phyloP scores from a whole-genome alignment of 92 coral and sea anemone species.

The Heteractis magnifica region DNA sequence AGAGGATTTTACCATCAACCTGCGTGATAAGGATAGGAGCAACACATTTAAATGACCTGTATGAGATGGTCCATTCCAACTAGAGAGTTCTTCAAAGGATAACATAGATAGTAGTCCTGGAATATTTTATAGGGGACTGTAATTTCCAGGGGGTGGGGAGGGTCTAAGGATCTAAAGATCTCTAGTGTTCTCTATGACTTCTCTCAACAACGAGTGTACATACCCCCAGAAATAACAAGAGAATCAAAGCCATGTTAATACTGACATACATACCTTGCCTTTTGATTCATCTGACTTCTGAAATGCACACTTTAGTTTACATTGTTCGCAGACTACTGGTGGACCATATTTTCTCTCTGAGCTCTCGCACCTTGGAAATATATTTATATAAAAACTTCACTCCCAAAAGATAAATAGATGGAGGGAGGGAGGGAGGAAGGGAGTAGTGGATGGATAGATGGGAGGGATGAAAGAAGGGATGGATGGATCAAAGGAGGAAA shows the following conservation, averaged over 20 bases:
- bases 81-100: too few relatives aligned
- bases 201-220: too few relatives aligned
- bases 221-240: too few relatives aligned
- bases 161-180: too few relatives aligned
- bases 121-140: too few relatives aligned
- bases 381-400: background rate
- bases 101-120: too few relatives aligned
- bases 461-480: background rate
- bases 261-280: constrained; percentile 60
- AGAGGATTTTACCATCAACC: constrained; percentile 94
- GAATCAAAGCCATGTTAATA: too few relatives aligned
- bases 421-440: too few relatives aligned
- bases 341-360: constrained; percentile 94
- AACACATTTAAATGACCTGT: background rate
- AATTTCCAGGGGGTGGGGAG: too few relatives aligned
- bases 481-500: too few relatives aligned
- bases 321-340: constrained; percentile 92
- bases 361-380: constrained; percentile 64
- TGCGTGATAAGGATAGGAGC: constrained; percentile 6
- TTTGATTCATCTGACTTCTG: constrained; percentile 88
- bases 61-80: background rate
- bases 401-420: too few relatives aligned
- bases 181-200: too few relatives aligned
- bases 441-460: background rate
- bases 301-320: constrained; percentile 96